These are phyloP conservation scores for Hormaphis cornu DNA, from an alignment of 1,140 invertebrate species.

Conservation along the genomic window DNA sequence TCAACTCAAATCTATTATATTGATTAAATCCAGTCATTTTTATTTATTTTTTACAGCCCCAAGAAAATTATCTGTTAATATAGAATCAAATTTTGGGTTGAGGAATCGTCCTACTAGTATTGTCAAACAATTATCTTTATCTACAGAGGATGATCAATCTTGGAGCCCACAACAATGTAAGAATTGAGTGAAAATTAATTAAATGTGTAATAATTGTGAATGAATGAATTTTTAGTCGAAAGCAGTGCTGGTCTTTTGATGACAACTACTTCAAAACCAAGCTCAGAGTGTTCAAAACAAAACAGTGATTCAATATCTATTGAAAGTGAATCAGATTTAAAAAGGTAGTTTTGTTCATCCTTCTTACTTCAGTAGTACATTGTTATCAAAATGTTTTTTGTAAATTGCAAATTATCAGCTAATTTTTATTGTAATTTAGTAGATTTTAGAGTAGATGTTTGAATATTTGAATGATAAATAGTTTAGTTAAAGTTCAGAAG, in stretches of 20 bases:
- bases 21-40: not conserved
- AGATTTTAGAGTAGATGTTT: conserved; percentile 10
- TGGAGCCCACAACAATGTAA: conserved; percentile 29
- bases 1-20: not conserved
- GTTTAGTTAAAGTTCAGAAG: no score
- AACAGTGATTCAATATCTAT: conserved; percentile 25
- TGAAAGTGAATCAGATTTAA: conserved; percentile 25
- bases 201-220: not conserved
- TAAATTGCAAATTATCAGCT: not conserved
- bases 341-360: conserved; percentile 18
- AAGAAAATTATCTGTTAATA: conserved; percentile 21
- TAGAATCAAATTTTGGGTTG: conserved; percentile 21
- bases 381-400: not conserved
- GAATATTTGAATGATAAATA: not conserved
- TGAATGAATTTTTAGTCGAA: no score
- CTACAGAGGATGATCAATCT: conserved; percentile 26
- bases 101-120: conserved; percentile 18
- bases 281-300: conserved; percentile 22
- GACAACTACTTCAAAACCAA: conserved; percentile 37
- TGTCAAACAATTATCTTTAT: conserved; percentile 21
- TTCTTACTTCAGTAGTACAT: not conserved
- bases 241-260: conserved; percentile 55
- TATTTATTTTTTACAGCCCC: not conserved
- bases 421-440: not conserved
- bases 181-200: not conserved